phyloP scores from a whole-genome alignment of 2,888 invertebrate genomes.

The Busseola fusca region DNA sequence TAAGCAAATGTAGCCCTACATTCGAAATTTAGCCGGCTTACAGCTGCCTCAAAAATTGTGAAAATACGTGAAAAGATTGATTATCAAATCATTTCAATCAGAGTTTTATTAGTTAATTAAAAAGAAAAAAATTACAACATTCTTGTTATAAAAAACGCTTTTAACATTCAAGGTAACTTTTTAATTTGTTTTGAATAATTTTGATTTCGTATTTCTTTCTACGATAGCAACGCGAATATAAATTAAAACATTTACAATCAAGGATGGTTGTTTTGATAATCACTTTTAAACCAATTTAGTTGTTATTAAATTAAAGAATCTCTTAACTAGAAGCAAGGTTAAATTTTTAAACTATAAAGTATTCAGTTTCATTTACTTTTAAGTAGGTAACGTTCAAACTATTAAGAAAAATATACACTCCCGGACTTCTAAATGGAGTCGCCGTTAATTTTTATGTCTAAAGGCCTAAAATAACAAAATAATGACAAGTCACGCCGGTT shows the following conservation, averaged over 20 bases:
- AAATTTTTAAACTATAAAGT: not conserved
- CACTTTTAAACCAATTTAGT: not conserved
- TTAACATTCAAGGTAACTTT: slow-evolving; percentile 28
- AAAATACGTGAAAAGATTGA: not conserved
- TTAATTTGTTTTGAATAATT: slow-evolving; percentile 32
- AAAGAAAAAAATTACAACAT: slow-evolving; percentile 16
- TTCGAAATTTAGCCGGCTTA: not conserved
- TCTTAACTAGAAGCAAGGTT: not conserved
- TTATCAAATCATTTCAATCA: not conserved
- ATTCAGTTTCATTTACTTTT: not conserved
- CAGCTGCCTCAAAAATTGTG: too few relatives aligned
- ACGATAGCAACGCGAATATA: slow-evolving; percentile 1
- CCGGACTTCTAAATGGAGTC: too few relatives aligned
- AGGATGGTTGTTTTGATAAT: slow-evolving; percentile 27
- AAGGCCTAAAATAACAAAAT: too few relatives aligned
- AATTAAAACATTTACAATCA: slow-evolving; percentile 33
- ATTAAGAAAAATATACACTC: too few relatives aligned
- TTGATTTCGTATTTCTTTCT: not conserved
- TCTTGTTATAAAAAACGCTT: slow-evolving; percentile 13
- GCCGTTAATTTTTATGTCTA: too few relatives aligned
- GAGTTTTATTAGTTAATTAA: not conserved
- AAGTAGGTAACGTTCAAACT: not conserved
- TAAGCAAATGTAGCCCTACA: not conserved
- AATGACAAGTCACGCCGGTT: too few relatives aligned
- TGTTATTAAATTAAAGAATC: slow-evolving; percentile 2